These are phyloP conservation scores for Pardosa pseudoannulata DNA, from an alignment of 2,888 invertebrate genomes.

Conservation along the genomic window DNA sequence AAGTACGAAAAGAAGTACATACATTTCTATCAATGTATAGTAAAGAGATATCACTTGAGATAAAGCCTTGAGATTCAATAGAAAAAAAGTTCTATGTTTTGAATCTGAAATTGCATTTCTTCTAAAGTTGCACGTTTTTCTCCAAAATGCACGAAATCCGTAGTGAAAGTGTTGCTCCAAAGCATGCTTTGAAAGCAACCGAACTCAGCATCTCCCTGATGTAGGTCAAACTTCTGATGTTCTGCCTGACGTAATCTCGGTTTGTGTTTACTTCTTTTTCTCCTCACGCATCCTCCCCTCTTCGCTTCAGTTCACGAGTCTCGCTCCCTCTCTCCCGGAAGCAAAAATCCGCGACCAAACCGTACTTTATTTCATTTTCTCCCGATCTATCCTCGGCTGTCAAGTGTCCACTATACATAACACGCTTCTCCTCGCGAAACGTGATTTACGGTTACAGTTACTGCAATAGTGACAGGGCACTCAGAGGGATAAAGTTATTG, in stretches of 20 bases:
- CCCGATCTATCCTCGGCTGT: not conserved
- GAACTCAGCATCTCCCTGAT: constrained; percentile 5
- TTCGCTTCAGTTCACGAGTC: not conserved
- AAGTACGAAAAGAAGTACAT: no score
- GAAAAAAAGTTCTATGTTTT: no score
- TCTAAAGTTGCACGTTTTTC: no score
- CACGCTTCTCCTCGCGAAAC: constrained; percentile 19
- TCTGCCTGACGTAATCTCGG: constrained; percentile 25
- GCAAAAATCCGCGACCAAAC: not conserved
- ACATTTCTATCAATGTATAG: no score
- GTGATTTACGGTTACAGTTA: constrained; percentile 58
- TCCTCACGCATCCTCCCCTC: constrained; percentile 7
- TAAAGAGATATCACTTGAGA: no score
- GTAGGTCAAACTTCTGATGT: constrained; percentile 45
- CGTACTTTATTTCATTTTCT: not conserved
- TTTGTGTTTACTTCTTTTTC: constrained; percentile 4
- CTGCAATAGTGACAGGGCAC: not conserved
- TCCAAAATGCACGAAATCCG: no score
- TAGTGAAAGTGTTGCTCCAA: not conserved
- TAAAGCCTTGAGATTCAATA: no score
- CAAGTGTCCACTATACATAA: not conserved
- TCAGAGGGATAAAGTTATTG: not conserved
- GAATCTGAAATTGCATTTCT: no score
- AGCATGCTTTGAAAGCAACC: not conserved
- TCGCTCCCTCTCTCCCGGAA: not conserved